A percentile compares a stretch with the other conserved stretches of the same genome.
These are phyloP conservation scores for Nasua narica DNA, from an alignment of 2,797 vertebrate species.

Conservation along the genomic window DNA sequence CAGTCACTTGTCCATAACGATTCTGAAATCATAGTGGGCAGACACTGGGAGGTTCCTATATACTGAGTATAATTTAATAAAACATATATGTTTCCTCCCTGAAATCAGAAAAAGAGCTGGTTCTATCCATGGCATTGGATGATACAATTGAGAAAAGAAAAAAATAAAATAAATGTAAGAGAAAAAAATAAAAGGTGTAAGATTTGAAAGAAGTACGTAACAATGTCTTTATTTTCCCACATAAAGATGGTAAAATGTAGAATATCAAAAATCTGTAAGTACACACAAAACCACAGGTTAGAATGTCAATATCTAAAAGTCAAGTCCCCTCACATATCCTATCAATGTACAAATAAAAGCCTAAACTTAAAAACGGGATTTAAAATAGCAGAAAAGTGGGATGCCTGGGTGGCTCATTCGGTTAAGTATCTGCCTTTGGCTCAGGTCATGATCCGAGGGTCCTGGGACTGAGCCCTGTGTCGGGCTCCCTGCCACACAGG, in stretches of 20 bases:
- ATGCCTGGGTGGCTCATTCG: neutral
- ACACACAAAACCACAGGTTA: neutral
- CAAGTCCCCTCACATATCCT: neutral
- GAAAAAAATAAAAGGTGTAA: neutral
- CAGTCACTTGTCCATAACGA: neutral
- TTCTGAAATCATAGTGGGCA: neutral
- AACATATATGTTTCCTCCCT: neutral
- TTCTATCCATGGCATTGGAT: neutral
- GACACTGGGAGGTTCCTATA: neutral
- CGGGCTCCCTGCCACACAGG: neutral
- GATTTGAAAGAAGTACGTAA: neutral
- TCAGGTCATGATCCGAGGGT: neutral
- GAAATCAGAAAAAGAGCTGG: neutral
- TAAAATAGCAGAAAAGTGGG: neutral
- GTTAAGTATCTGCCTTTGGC: neutral
- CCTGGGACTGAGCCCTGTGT: fast-evolving
- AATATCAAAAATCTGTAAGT: neutral
- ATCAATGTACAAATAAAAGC: neutral
- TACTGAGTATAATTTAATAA: neutral
- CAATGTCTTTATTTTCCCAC: neutral
- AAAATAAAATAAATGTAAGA: neutral
- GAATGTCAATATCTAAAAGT: neutral
- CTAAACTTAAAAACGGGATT: neutral
- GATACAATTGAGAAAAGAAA: neutral
- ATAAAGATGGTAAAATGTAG: neutral